Base-by-base conservation (phyloP, 1,140 invertebrate genomes). In the Chelonus insularis region DNA sequence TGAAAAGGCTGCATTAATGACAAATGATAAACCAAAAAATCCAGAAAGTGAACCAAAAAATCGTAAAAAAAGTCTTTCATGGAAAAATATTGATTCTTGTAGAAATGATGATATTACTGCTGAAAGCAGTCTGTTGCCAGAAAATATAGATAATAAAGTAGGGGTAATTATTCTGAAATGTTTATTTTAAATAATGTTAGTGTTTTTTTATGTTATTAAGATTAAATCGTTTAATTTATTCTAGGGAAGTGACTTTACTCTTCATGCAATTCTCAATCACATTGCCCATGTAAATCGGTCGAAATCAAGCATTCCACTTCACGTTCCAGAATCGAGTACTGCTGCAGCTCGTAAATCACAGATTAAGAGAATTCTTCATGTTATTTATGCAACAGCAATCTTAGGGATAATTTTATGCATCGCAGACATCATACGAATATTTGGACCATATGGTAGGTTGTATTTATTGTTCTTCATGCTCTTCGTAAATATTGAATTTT, bases 251-350 rank as follows among this genome's bases (percentile, higher is more conserved):
- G 77, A 81, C 59, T 77, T 78, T 14, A 85, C 84, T 16, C 76
- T 87, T 56, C 81, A 84, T 39, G 83, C 85, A 2, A 85, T 87
- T 64, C 63, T 87, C 45, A 85, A 86, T 69, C 85, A 87, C 64
- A 86, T 86, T 43, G 85, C 85, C 9, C 85, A 86, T 62, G 84
- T 86, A 23, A 86, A 85, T 71, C 79, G 84, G 68, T 75, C 82
- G 2, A 83, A 82, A 60, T 73, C 74, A 63, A 70, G 80, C 50
- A 70, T 66, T 11, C 71, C 75, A 39, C 51, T 81, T 62, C 70
- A 78, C 68, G 72, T 79, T 63, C 69, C 77, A 39, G 75, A 80
- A 66, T 68, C 74, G 11, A 72, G 69, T 23, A 78, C 79, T 1
- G 73, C 80, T 20, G 74, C 77, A 3, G 72, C 69, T 4, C 73